Evolutionary conservation across 2,797 vertebrate species (phyloP), one percentile per base, ranked within the genome.

Genomic region (Gadopsis bispinosus): DNA sequence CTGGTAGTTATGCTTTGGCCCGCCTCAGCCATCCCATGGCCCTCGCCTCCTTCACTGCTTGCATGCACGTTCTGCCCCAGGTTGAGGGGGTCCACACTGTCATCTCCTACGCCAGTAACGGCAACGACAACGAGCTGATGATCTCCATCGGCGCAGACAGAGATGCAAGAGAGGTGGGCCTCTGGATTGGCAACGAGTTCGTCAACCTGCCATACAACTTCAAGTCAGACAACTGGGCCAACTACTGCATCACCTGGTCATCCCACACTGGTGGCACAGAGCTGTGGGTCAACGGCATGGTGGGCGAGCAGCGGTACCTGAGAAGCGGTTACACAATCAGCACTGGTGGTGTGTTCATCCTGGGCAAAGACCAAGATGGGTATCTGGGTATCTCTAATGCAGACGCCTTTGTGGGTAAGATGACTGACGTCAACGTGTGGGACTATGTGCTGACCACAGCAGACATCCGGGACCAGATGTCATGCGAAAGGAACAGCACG

Each of bases 371-470:
- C 78, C 95, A 95, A 84, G 94, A 96, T 10, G 83, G 93, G 2
- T 88, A 95, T 47, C 92, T 96, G 8, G 96, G 96, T n/a, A 91
- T 96, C 1, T 94, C 94, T 0, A 94, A 95, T 22, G 84, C 83
- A 0, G 93, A 95, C 0, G 88, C 92, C 1, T 97, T 97, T 35
- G 87, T 89, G 0, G 96, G 96, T 0, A 88, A 94, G 80, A 87
- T 97, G 94, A 94, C 93, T 0, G 93, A 92, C 0, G 79, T 97
- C 74, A 95, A 96, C 37, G 71, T 97, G 56, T 97, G 97, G 96
- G 94, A 96, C 92, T 93, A 92, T 0, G 91, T 94, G 4, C 90
- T 97, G 7, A 85, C 86, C 22, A 69, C 86, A 0, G 69, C 80
- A 0, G 93, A 95, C 17, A 87, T 97, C 0, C 79, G 90, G 17